Conservation (phyloP, 92 coral and sea anemone species). For the Palythoa caribaeorum region DNA sequence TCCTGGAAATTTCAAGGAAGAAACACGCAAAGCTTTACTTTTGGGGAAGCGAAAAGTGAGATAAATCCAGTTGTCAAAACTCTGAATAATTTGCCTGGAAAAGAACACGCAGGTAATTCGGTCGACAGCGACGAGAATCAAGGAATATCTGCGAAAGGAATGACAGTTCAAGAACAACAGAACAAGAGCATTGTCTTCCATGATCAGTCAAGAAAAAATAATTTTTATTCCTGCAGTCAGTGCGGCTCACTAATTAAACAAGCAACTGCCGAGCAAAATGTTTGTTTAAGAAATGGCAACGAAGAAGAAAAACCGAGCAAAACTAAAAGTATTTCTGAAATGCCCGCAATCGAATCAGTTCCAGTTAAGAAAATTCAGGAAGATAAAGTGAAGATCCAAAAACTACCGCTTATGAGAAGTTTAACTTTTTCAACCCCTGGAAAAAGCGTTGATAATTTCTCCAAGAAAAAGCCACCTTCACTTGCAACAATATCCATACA, state of each 20-base stretch:
- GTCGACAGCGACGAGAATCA: neutral
- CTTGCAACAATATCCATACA: slow-evolving; percentile 32
- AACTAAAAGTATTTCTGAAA: neutral
- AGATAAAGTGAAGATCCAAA: slow-evolving; percentile 20
- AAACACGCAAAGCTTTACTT: neutral
- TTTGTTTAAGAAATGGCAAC: neutral
- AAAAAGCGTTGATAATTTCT: neutral
- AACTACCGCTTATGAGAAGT: slow-evolving; percentile 19
- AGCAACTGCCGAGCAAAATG: neutral
- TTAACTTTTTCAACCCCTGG: slow-evolving; percentile 40
- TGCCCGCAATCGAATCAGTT: neutral
- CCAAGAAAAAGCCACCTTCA: slow-evolving; percentile 10
- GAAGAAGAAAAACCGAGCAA: neutral
- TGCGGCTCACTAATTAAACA: neutral
- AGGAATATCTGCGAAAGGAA: neutral
- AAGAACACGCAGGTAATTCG: too few relatives aligned
- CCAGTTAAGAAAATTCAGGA: neutral
- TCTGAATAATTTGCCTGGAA: neutral
- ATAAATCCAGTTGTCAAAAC: neutral
- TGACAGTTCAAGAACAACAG: neutral
- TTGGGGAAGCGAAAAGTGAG: neutral
- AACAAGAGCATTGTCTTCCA: neutral
- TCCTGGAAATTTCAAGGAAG: slow-evolving; percentile 21
- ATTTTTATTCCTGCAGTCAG: neutral
- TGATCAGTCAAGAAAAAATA: neutral